A percentile compares a stretch with the other conserved stretches of the same genome.
These are phyloP conservation scores for Notocelia uddmanniana DNA, from an alignment of 2,888 invertebrate genomes.

Conservation along the genomic window DNA sequence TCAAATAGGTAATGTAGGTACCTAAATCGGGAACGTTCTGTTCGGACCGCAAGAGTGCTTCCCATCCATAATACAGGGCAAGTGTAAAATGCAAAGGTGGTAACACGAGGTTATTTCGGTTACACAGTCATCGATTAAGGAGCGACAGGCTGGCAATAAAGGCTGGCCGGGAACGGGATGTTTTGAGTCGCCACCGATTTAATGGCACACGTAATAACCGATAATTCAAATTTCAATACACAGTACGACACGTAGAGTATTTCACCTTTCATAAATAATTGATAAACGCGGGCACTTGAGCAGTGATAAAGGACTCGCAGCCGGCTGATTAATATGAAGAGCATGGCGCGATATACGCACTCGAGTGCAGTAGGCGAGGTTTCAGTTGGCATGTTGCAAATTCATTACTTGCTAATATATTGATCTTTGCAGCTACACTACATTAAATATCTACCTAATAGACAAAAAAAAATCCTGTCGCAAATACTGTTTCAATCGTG, in stretches of 20 bases:
- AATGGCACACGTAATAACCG: conserved; percentile 79
- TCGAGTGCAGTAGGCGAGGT: conserved; percentile 14
- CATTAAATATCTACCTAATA: neutral
- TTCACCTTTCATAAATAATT: conserved; percentile 47
- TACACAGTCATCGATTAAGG: conserved; percentile 81
- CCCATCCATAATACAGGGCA: conserved; percentile 21
- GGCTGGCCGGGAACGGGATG: conserved; percentile 79
- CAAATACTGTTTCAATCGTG: no score
- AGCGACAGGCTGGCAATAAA: conserved; percentile 78
- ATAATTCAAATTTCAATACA: conserved; percentile 77
- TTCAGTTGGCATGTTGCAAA: conserved; percentile 5
- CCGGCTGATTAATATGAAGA: conserved; percentile 38
- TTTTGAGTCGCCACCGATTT: conserved; percentile 83
- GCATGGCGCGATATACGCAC: conserved; percentile 24
- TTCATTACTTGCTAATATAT: conserved; percentile 4
- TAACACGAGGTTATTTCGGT: conserved; percentile 78
- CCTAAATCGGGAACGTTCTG: conserved; percentile 12
- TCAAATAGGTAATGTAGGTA: neutral
- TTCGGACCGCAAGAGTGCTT: conserved; percentile 7
- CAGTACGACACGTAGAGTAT: conserved; percentile 50
- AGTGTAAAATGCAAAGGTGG: conserved; percentile 42
- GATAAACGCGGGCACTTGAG: conserved; percentile 42
- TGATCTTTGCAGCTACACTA: neutral
- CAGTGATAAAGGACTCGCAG: conserved; percentile 33
- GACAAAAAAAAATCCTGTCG: no score